Percentiles rank a stretch among this genome's conserved stretches.
phyloP scores from a whole-genome alignment of 1,140 invertebrate genomes.

The Wiebesia pumilae region DNA sequence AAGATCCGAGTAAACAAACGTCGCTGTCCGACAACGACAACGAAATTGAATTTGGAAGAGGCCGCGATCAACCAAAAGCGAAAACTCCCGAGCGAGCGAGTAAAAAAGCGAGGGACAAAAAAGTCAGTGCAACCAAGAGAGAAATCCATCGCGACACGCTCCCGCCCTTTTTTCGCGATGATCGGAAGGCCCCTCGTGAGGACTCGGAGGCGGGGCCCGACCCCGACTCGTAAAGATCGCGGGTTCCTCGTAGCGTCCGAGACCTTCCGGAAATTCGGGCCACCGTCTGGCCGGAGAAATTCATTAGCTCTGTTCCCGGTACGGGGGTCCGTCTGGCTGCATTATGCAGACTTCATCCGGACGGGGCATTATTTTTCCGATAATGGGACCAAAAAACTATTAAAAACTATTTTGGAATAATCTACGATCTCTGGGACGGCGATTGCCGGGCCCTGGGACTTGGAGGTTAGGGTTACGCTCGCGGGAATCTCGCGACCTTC shows the following conservation, averaged over 20 bases:
- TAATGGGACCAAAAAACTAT: background rate
- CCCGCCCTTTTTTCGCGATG: background rate
- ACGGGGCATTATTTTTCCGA: background rate
- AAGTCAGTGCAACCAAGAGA: background rate
- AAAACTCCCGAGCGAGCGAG: background rate
- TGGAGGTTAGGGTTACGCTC: too few species aligned
- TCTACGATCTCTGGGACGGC: background rate
- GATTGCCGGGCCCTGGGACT: background rate
- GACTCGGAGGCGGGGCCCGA: background rate
- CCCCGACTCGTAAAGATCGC: slow-evolving; percentile 33
- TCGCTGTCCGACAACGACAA: background rate
- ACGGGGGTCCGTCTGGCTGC: background rate
- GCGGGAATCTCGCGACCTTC: too few species aligned
- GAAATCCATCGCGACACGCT: slow-evolving; percentile 3
- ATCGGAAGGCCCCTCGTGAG: background rate
- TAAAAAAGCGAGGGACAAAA: background rate
- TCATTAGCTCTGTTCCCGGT: slow-evolving; percentile 46
- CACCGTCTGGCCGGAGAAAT: slow-evolving; percentile 10
- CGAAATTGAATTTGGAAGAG: background rate
- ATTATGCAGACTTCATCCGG: background rate
- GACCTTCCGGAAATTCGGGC: slow-evolving; percentile 40
- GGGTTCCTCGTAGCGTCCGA: slow-evolving; percentile 14
- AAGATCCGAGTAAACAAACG: background rate
- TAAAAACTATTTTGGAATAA: background rate
- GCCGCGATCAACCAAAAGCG: background rate